These are phyloP conservation scores for Rhizoglyphus robini DNA, from an alignment of 1,140 invertebrate species.

Conservation along the genomic window DNA sequence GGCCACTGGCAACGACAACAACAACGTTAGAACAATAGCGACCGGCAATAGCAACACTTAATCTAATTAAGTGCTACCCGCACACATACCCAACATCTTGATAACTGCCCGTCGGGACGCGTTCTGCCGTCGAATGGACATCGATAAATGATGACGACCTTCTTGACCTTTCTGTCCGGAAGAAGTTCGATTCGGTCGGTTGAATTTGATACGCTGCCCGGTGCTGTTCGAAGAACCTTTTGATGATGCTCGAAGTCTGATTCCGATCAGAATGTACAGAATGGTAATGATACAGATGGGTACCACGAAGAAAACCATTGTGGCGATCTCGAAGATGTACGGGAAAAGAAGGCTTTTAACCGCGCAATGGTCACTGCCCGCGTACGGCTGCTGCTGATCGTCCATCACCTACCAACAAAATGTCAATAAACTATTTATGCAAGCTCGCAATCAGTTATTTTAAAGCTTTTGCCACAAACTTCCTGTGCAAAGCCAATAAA, in stretches of 20 bases:
- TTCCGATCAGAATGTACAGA: slow-evolving; percentile 47
- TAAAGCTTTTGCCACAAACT: no score
- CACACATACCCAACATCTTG: slow-evolving; percentile 27
- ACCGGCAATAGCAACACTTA: not conserved
- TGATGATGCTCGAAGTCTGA: slow-evolving; percentile 15
- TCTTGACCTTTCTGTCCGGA: not conserved
- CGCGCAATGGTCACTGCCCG: slow-evolving; percentile 7
- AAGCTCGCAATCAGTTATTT: no score
- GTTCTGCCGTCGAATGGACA: slow-evolving; percentile 11
- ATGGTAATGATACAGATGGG: slow-evolving; percentile 74
- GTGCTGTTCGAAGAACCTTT: not conserved
- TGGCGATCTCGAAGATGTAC: slow-evolving; percentile 66
- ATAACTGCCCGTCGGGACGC: slow-evolving; percentile 26
- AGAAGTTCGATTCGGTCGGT: not conserved
- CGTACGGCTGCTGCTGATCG: not conserved
- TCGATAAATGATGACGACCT: not conserved
- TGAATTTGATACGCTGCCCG: not conserved
- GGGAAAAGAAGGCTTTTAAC: slow-evolving; percentile 36
- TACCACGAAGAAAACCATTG: slow-evolving; percentile 64
- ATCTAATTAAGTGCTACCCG: no score
- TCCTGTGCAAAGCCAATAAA: no score
- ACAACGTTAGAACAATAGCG: no score
- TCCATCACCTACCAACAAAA: not conserved
- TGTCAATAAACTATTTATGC: not conserved
- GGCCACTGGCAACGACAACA: slow-evolving; percentile 51